Percentiles rank a stretch among this genome's conserved stretches.
phyloP scores from a whole-genome alignment of 2,113 vertebrate species.

The Lagopus leucura region DNA sequence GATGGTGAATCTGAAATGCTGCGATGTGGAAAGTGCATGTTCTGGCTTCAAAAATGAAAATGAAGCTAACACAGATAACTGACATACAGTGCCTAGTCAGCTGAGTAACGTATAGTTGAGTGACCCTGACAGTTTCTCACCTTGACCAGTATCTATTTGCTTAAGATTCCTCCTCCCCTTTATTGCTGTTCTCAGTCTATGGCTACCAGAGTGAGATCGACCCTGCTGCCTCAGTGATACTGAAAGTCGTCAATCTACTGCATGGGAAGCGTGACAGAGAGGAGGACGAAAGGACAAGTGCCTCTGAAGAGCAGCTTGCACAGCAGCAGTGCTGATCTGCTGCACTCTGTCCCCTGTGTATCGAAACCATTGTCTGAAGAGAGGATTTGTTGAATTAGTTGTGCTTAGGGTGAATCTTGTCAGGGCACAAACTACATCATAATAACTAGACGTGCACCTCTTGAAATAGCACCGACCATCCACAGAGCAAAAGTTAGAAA shows the following conservation, averaged over 20 bases:
- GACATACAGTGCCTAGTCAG: not conserved
- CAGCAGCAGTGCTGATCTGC: not conserved
- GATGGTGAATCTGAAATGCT: not conserved
- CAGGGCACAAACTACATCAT: not conserved
- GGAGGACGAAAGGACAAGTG: not conserved
- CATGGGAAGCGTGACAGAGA: not conserved
- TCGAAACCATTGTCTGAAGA: not conserved
- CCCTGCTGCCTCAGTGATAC: not conserved
- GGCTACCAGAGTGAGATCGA: not conserved
- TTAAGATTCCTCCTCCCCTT: not conserved
- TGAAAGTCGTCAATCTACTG: not conserved
- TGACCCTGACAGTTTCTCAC: not conserved
- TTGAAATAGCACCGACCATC: not conserved
- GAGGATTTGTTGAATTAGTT: not conserved
- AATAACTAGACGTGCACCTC: rapidly evolving
- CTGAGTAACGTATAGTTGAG: not conserved
- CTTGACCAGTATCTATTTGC: not conserved
- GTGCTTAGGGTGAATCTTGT: not conserved
- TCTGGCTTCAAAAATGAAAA: not conserved
- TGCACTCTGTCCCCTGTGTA: rapidly evolving
- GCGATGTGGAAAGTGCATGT: rapidly evolving
- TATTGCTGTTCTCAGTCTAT: not conserved
- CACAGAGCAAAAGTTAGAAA: not conserved
- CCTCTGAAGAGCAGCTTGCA: not conserved
- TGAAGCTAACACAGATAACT: not conserved